phyloP scores from a whole-genome alignment of 2,113 vertebrate genomes.

The Parotia lawesii region DNA sequence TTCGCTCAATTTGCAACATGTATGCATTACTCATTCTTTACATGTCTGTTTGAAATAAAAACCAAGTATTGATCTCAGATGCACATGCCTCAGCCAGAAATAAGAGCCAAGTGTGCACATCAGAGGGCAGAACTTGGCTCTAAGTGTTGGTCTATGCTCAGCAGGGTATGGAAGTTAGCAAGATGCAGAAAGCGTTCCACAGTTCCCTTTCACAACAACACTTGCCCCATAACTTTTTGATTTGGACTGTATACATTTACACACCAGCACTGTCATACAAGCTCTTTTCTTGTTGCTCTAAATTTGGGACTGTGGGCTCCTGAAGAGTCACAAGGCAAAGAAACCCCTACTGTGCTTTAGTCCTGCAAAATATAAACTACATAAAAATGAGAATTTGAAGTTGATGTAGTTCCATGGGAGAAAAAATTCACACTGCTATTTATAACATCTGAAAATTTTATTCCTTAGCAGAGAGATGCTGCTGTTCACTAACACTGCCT shows the following conservation, averaged over 20 bases:
- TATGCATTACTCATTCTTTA: slow-evolving; percentile 29
- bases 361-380: not conserved
- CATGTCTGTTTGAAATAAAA: slow-evolving; percentile 50
- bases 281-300: not conserved
- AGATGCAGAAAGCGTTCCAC: slow-evolving; percentile 16
- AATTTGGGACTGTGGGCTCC: not conserved
- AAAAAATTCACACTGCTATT: not conserved
- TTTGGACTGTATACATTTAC: not conserved
- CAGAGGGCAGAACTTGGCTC: slow-evolving; percentile 34
- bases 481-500: not conserved
- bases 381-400: not conserved
- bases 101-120: slow-evolving; percentile 1
- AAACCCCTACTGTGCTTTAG: not conserved
- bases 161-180: slow-evolving; percentile 4
- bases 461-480: not conserved
- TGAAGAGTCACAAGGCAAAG: not conserved
- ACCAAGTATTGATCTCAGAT: slow-evolving; percentile 52
- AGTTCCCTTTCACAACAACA: not conserved
- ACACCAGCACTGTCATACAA: not conserved
- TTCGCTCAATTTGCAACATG: slow-evolving; percentile 10
- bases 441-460: not conserved
- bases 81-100: slow-evolving; percentile 4
- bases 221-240: not conserved
- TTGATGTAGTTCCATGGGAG: not conserved
- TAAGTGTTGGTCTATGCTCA: not conserved